Evolutionary conservation across 2,797 vertebrate genomes (phyloP).

Genomic region (Coendou prehensilis): DNA sequence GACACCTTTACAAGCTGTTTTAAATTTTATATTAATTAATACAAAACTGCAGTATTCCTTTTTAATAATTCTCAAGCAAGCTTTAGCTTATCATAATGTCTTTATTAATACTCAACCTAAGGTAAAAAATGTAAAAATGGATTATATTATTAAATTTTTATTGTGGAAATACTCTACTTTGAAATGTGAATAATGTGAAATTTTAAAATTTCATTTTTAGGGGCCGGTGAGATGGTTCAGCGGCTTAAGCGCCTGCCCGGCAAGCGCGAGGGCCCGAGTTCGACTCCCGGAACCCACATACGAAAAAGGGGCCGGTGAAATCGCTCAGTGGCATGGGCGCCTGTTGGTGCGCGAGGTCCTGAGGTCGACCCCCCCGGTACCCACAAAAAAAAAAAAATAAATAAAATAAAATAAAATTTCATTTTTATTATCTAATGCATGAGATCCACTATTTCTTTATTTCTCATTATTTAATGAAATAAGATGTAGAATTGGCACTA

Average conservation of each 20-base stretch:
- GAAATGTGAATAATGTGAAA: not conserved
- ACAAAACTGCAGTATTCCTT: not conserved
- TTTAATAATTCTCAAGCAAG: not conserved
- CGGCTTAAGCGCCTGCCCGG: too few species aligned
- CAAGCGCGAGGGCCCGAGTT: too few species aligned
- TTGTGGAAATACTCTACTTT: not conserved
- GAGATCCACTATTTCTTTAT: not conserved
- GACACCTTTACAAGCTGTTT: not conserved
- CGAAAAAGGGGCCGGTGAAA: too few species aligned
- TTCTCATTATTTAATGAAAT: conserved; percentile 31
- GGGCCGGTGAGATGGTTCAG: too few species aligned
- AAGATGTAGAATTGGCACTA: not conserved
- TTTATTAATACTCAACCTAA: not conserved
- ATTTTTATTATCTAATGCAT: conserved; percentile 22
- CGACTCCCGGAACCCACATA: too few species aligned
- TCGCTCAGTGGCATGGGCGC: too few species aligned
- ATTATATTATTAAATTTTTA: conserved; percentile 1
- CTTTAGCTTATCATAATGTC: not conserved
- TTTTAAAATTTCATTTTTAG: not conserved
- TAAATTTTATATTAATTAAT: conserved; percentile 19
- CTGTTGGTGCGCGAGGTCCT: too few species aligned
- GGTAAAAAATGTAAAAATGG: not conserved
- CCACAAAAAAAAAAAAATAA: too few species aligned
- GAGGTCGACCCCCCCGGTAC: too few species aligned
- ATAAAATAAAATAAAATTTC: too few species aligned